Percentiles rank a stretch among this genome's conserved stretches.
These are phyloP conservation scores for Callionymus lyra DNA, from an alignment of 2,113 vertebrate genomes.

Conservation along the genomic window DNA sequence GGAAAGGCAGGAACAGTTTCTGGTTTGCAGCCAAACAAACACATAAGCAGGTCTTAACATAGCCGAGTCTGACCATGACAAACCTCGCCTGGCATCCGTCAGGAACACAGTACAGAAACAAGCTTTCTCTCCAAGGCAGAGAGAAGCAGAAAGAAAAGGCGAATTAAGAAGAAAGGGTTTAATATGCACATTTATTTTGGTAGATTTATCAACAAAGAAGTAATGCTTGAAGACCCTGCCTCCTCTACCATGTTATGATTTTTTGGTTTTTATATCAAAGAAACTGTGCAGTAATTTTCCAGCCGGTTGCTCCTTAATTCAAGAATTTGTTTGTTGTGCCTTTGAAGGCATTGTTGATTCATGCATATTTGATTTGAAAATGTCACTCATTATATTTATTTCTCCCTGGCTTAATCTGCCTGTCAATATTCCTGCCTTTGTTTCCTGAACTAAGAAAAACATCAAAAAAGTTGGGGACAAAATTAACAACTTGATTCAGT, in stretches of 20 bases:
- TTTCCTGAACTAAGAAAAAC: constrained; percentile 1
- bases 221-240: background rate
- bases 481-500: too few species aligned
- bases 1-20: constrained; percentile 31
- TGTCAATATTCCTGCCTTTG: constrained; percentile 11
- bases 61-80: constrained; percentile 24
- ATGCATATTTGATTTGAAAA: constrained; percentile 60
- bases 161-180: constrained; percentile 3
- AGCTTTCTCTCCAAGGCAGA: constrained; percentile 14
- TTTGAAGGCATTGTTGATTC: constrained; percentile 52
- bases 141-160: background rate
- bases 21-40: constrained; percentile 43
- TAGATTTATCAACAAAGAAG: background rate
- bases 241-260: background rate
- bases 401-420: constrained; percentile 17
- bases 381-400: constrained; percentile 52
- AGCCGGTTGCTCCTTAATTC: constrained; percentile 45
- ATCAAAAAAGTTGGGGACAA: too few species aligned
- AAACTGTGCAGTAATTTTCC: constrained; percentile 47
- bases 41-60: constrained; percentile 38
- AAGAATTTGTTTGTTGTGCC: constrained; percentile 46
- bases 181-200: too few species aligned
- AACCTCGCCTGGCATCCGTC: constrained; percentile 34
- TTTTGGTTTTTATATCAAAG: constrained; percentile 26
- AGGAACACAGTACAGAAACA: constrained; percentile 21